A percentile compares a stretch with the other conserved stretches of the same genome.
Evolutionary conservation across 2,113 vertebrate genomes (phyloP).

Genomic region (Phaethon lepturus): DNA sequence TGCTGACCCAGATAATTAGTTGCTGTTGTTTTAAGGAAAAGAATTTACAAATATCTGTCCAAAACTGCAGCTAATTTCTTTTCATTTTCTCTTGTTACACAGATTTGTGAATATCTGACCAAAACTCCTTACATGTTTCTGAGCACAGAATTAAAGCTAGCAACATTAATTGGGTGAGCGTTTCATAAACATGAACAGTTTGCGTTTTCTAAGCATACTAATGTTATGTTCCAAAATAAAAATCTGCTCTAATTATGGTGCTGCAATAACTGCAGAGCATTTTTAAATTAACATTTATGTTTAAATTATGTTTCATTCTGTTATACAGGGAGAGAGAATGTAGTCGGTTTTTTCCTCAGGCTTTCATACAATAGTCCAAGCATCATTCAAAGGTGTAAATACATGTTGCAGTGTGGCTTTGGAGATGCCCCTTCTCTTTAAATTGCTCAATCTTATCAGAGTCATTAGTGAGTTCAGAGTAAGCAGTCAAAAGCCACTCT

Average conservation of each 20-base stretch:
- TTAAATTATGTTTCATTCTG: neutral
- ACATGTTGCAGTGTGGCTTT: neutral
- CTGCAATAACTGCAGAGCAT: neutral
- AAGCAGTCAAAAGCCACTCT: conserved; percentile 13
- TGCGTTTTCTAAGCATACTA: neutral
- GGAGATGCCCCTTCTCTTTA: neutral
- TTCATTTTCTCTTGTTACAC: neutral
- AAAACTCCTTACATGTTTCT: neutral
- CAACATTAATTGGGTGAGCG: neutral
- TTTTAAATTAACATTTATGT: neutral
- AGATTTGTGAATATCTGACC: neutral
- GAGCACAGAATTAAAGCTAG: neutral
- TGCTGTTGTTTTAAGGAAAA: neutral
- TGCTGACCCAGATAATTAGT: conserved; percentile 63
- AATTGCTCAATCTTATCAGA: neutral
- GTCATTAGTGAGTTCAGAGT: neutral
- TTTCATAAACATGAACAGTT: neutral
- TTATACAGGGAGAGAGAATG: neutral
- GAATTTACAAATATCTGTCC: neutral
- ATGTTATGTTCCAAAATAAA: neutral
- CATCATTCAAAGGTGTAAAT: neutral
- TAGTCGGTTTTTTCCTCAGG: neutral
- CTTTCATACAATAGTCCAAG: neutral
- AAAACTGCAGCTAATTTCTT: neutral
- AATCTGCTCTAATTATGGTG: neutral